Evolutionary conservation across 2,113 vertebrate species (phyloP), one percentile per base, ranked within the genome.

Genomic region (Toxostoma redivivum): DNA sequence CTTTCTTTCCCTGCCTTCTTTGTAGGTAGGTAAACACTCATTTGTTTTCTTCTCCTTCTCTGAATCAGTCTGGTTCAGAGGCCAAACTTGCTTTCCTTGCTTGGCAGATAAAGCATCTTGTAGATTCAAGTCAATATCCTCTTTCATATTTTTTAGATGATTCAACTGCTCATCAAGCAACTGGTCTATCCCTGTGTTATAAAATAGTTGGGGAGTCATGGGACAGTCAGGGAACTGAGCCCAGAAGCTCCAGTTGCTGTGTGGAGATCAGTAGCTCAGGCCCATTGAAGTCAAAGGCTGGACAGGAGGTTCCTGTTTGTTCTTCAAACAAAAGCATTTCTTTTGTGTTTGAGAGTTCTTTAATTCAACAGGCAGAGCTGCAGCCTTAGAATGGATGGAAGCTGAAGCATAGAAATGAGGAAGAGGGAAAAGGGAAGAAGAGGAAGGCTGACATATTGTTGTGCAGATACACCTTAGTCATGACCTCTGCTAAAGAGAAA

Each of bases 121-220:
- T 58, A 92, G 74, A 69, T 89, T 93, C 62, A 85, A 91, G 78
- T 85, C 74, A 73, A 9, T 90, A 66, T 95, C 85, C 74, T 79
- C 81, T 96, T 90, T 81, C 85, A 64, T 91, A 51, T 62, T 86
- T 95, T 82, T 82, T 51, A 54, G 10, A 51, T 93, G 87, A 95
- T 91, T 93, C 84, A 80, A 82, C 33, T 87, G 50, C 79, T 91
- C 66, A 84, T 91, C 42, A 33, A 87, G 78, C 70, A 81, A 89
- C 69, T 81, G 79, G 42, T 88, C 50, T 69, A 8, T 80, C 38
- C 48, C 58, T 93, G 64, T 76, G 51, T 70, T 88, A 82, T 79
- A 93, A 82, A 92, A 88, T 38, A 61, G 66, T 12, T 90, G 74
- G 81, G 87, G 85, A 80, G 82, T 91, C 87, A 85, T 92, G 87